These are phyloP conservation scores for Peromyscus eremicus DNA, from an alignment of 2,797 vertebrate genomes.

Conservation along the genomic window DNA sequence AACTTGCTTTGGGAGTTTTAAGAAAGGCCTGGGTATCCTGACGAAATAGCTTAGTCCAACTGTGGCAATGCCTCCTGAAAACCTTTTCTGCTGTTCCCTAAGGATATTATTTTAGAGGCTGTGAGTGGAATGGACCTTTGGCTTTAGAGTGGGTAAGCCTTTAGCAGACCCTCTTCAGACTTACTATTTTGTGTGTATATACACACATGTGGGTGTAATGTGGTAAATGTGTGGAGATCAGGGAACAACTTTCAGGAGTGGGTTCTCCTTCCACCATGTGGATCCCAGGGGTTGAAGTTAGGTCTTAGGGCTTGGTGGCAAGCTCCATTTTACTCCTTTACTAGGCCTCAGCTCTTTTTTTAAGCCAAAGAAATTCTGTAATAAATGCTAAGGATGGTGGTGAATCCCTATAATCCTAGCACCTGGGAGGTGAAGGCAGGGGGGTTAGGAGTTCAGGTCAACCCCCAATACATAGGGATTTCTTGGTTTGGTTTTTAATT, in stretches of 20 bases:
- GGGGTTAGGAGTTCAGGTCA: neutral
- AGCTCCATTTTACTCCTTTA: neutral
- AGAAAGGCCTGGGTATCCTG: neutral
- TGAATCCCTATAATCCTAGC: neutral
- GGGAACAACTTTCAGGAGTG: neutral
- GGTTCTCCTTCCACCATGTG: neutral
- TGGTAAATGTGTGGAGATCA: neutral
- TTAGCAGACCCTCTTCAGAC: neutral
- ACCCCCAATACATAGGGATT: neutral
- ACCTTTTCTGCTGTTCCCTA: neutral
- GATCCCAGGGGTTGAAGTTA: neutral
- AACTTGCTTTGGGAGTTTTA: neutral
- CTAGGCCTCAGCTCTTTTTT: neutral
- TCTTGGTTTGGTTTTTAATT: neutral
- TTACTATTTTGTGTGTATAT: neutral
- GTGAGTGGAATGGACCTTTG: neutral
- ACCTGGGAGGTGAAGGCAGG: neutral
- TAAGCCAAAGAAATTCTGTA: neutral
- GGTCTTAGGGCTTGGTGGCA: neutral
- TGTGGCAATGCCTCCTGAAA: neutral
- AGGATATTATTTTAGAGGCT: neutral
- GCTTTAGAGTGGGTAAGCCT: neutral
- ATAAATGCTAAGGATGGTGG: neutral
- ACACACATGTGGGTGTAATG: neutral
- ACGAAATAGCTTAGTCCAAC: neutral